Evolutionary conservation across 2,797 vertebrate genomes (phyloP), one percentile per base, ranked within the genome.

Genomic region (Halcyon leucocephala): DNA sequence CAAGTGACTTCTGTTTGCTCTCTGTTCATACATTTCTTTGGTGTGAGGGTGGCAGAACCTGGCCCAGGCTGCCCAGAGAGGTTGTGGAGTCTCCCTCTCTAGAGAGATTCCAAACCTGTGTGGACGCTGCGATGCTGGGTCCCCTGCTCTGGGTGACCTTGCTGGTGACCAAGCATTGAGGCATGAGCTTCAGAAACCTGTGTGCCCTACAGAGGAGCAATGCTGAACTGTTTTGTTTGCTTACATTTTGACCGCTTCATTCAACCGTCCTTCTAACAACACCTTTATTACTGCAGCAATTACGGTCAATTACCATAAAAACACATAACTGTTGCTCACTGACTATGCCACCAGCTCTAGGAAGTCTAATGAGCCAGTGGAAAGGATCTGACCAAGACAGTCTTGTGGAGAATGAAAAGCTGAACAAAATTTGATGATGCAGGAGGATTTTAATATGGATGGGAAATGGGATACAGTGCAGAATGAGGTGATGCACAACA

Each of bases 381-480:
- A 31, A 70, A 82, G 28, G 20, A 35, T 1, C 25, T 28, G 60
- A 35, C 24, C 8, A 0, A 39, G 49, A 58, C 0, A 0, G 5
- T n/a, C 60, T 58, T 2, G 2, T 1, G 0, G 72, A 65, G 65
- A 49, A 84, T 89, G 31, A 69, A 81, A 93, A 89, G 3, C 44
- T 41, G 65, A 33, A 78, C 65, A 37, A 31, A 61, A 61, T 1
- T 4, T 54, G 81, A 46, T 57, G 70, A 84, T 87, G 82, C 89
- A 79, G 46, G 12, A 76, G 33, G 37, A 6, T 61, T 93, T 93
- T 92, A 89, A 65, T 89, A 31, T 3, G 22, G 62, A 64, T 0
- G 1, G 9, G 26, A 52, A 61, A 33, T 8, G 2, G 51, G 67
- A n/a, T 15, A 62, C 44, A 73, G 17, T 2, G 21, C 0, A 9